phyloP scores from a whole-genome alignment of 2,888 invertebrate species.

The Alloscopus bannaensis region DNA sequence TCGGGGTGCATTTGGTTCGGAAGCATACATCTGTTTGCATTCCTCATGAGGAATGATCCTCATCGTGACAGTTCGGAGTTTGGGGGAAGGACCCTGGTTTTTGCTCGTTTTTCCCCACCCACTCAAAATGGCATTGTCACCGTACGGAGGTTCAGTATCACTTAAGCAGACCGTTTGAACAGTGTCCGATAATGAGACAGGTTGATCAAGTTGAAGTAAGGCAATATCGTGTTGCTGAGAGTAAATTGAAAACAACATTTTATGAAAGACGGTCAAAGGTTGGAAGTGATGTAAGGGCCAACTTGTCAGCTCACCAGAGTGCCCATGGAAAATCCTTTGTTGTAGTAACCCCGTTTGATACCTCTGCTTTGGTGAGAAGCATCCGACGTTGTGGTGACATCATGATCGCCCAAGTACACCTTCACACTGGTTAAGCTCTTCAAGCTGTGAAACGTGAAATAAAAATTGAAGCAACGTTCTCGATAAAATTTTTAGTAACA shows the following conservation, averaged over 20 bases:
- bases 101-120: constrained; percentile 87
- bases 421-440: constrained; percentile 80
- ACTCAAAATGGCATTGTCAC: constrained; percentile 84
- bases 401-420: constrained; percentile 88
- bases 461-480: neutral
- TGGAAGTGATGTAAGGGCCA: constrained; percentile 4
- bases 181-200: constrained; percentile 82
- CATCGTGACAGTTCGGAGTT: constrained; percentile 52
- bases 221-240: constrained; percentile 89
- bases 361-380: constrained; percentile 86
- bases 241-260: constrained; percentile 1
- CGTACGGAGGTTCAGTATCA: constrained; percentile 77
- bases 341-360: constrained; percentile 88
- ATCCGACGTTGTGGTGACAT: constrained; percentile 85
- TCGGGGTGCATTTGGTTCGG: constrained; percentile 49
- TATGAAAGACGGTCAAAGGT: constrained; percentile 1
- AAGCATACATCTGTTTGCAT: constrained; percentile 32
- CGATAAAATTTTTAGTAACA: neutral
- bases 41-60: constrained; percentile 48
- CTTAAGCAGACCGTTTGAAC: constrained; percentile 89
- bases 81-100: constrained; percentile 74
- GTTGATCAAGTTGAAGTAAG: constrained; percentile 85
- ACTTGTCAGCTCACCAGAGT: constrained; percentile 81
- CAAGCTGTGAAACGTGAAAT: constrained; percentile 19
- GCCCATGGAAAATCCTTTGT: constrained; percentile 87